Conservation (phyloP, 1,140 invertebrate genomes). For the Tetramorium parvispinum region DNA sequence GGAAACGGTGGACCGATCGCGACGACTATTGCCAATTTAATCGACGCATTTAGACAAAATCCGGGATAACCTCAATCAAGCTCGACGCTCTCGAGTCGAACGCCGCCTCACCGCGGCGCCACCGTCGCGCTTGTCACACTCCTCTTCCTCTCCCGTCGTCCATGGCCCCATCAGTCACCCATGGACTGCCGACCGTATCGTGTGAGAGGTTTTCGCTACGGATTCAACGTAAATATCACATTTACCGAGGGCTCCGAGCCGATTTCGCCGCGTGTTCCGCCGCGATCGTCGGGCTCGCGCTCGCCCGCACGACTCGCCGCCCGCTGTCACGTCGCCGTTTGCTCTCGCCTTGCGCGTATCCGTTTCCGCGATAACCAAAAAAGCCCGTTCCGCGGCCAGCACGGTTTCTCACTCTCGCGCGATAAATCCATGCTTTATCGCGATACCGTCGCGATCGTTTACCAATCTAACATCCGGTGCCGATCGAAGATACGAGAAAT, state of each 20-base stretch:
- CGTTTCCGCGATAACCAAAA: constrained; percentile 74
- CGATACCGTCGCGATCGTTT: constrained; percentile 17
- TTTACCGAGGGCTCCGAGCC: constrained; percentile 69
- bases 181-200: constrained; percentile 75
- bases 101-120: constrained; percentile 62
- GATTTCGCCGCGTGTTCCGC: constrained; percentile 60
- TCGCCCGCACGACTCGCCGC: constrained; percentile 30
- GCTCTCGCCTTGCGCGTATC: constrained; percentile 39
- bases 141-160: neutral
- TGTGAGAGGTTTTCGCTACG: constrained; percentile 75
- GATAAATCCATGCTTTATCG: constrained; percentile 52
- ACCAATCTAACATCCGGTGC: constrained; percentile 24
- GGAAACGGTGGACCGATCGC: neutral
- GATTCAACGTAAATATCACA: constrained; percentile 82
- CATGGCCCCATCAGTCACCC: constrained; percentile 70
- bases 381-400: constrained; percentile 54
- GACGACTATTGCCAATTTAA: neutral
- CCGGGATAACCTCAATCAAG: constrained; percentile 77
- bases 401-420: constrained; percentile 36
- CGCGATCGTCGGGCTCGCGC: constrained; percentile 44
- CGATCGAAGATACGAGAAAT: neutral
- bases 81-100: constrained; percentile 48
- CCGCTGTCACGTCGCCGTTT: constrained; percentile 64
- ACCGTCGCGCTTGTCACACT: constrained; percentile 43
- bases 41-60: neutral